phyloP scores from a whole-genome alignment of 2,797 vertebrate species.

The Emys orbicularis region DNA sequence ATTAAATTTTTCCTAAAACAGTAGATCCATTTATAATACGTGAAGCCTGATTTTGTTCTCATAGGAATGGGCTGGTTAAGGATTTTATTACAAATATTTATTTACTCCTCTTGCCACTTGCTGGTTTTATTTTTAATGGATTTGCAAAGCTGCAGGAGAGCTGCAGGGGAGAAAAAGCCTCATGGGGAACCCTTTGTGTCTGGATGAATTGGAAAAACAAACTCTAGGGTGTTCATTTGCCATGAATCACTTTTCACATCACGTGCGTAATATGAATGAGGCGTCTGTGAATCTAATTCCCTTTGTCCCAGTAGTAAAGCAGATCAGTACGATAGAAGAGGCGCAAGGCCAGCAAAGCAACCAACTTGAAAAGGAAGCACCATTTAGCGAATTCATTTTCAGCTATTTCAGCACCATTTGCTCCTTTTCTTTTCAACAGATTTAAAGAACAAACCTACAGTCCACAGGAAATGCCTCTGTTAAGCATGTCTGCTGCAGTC shows the following conservation, averaged over 20 bases:
- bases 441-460: conserved; percentile 53
- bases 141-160: conserved; percentile 42
- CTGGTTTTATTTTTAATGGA: conserved; percentile 41
- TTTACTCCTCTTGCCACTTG: conserved; percentile 43
- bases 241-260: conserved; percentile 59
- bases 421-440: conserved; percentile 53
- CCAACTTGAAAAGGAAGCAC: conserved; percentile 55
- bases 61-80: conserved; percentile 48
- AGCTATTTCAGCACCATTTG: neutral
- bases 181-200: conserved; percentile 43
- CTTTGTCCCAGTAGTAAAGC: conserved; percentile 70
- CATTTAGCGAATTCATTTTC: conserved; percentile 55
- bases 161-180: conserved; percentile 42
- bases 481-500: conserved; percentile 1
- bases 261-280: conserved; percentile 52
- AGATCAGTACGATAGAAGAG: conserved; percentile 45
- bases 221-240: conserved; percentile 31
- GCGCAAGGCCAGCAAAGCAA: conserved; percentile 64
- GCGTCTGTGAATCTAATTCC: conserved; percentile 52
- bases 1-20: conserved; percentile 50
- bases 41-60: conserved; percentile 46
- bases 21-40: neutral
- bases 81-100: conserved; percentile 70
- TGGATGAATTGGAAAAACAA: conserved; percentile 70
- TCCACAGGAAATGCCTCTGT: conserved; percentile 45